These are phyloP conservation scores for Poeciliopsis retropinna DNA, from an alignment of 2,113 vertebrate species.

Conservation along the genomic window DNA sequence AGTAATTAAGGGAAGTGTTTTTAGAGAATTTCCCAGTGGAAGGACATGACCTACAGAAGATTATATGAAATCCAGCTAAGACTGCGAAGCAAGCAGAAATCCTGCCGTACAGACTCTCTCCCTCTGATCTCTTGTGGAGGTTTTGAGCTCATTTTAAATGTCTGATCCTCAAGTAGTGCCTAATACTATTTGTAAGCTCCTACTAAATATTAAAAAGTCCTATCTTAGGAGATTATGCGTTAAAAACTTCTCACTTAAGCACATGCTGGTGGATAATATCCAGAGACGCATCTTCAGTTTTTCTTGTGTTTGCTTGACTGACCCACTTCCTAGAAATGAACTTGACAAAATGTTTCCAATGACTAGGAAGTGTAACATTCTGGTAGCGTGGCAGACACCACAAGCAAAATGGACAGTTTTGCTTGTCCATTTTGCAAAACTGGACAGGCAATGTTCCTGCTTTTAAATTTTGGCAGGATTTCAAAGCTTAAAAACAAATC, in stretches of 20 bases:
- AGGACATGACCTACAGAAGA: constrained; percentile 70
- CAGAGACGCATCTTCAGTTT: neutral
- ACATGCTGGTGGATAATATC: neutral
- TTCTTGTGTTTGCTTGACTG: neutral
- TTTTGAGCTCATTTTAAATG: constrained; percentile 20
- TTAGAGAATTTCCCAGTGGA: constrained; percentile 73
- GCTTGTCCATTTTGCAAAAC: too few relatives aligned
- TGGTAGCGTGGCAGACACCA: neutral
- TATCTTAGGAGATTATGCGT: neutral
- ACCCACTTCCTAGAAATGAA: too few relatives aligned
- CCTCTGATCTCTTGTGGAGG: constrained; percentile 10
- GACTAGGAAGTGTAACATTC: neutral
- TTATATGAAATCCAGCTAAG: constrained; percentile 69
- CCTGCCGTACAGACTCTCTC: constrained; percentile 3
- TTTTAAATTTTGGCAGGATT: too few relatives aligned
- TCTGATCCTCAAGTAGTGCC: constrained; percentile 24
- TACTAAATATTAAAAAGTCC: constrained; percentile 33
- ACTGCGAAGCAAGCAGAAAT: constrained; percentile 52
- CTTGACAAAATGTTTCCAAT: too few relatives aligned
- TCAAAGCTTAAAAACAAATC: neutral
- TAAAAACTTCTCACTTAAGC: neutral
- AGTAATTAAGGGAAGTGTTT: constrained; percentile 77
- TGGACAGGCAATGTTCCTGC: too few relatives aligned
- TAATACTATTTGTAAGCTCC: constrained; percentile 13
- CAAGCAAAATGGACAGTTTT: neutral